Evolutionary conservation across 2,797 vertebrate genomes (phyloP).

Genomic region (Chiloscyllium punctatum): DNA sequence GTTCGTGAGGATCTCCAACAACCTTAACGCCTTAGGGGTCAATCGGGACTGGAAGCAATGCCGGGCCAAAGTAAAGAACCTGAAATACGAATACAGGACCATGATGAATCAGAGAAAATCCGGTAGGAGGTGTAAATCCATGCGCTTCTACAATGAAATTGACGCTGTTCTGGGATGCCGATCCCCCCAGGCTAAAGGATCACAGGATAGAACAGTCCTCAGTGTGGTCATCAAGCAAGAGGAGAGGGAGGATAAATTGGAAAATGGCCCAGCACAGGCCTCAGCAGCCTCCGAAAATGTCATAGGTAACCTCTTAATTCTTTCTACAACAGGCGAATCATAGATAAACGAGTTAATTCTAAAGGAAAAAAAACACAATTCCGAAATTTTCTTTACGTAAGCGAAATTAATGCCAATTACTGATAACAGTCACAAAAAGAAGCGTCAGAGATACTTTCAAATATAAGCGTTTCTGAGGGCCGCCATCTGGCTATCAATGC

Average conservation of each 20-base stretch:
- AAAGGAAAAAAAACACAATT: background rate
- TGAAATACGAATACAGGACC: slow-evolving; percentile 71
- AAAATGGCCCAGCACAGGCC: background rate
- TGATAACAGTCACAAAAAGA: background rate
- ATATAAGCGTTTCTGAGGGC: background rate
- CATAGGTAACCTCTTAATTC: background rate
- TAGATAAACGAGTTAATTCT: background rate
- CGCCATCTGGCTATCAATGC: background rate
- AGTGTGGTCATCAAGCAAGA: slow-evolving; percentile 24
- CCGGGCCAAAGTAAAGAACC: slow-evolving; percentile 77
- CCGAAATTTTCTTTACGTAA: background rate
- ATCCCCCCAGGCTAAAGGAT: slow-evolving; percentile 40
- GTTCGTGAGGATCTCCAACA: slow-evolving; percentile 80
- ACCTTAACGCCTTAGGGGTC: slow-evolving; percentile 76
- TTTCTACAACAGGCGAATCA: background rate
- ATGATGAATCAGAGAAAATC: slow-evolving; percentile 60
- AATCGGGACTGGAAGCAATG: slow-evolving; percentile 81
- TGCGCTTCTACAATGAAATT: slow-evolving; percentile 64
- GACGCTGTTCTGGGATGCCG: slow-evolving; percentile 59
- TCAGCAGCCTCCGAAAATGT: background rate
- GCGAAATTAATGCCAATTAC: background rate
- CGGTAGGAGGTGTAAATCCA: slow-evolving; percentile 59
- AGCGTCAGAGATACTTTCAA: background rate
- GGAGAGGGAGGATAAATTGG: background rate
- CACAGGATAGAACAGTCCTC: background rate